Evolutionary conservation across 2,888 invertebrate species (phyloP).

Genomic region (Cryptosula pallasiana): DNA sequence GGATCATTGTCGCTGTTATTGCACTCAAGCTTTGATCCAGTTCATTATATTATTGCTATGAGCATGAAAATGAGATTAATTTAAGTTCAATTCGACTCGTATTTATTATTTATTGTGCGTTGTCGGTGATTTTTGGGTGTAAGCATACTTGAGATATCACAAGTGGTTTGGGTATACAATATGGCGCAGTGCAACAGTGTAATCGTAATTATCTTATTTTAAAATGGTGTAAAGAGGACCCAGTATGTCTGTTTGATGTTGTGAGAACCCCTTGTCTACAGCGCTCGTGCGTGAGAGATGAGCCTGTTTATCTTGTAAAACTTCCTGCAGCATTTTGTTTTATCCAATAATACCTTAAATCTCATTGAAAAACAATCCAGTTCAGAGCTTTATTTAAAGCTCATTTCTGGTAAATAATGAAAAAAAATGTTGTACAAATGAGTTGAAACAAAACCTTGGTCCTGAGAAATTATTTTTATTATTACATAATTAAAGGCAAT

Average conservation of each 20-base stretch:
- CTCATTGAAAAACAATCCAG: no score
- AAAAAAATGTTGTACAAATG: no score
- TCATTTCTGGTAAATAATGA: no score
- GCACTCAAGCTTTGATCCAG: not conserved
- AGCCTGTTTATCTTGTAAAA: no score
- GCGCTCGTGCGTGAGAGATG: no score
- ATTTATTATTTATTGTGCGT: not conserved
- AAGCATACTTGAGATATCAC: not conserved
- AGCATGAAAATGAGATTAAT: not conserved
- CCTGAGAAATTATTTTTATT: no score
- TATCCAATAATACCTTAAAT: no score
- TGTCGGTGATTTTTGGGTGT: not conserved
- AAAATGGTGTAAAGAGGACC: not conserved
- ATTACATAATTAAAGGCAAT: no score
- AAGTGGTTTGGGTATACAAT: not conserved
- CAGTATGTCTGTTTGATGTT: not conserved
- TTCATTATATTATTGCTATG: no score
- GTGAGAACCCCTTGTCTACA: not conserved
- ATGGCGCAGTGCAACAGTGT: not conserved
- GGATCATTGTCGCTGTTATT: not conserved
- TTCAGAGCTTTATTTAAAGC: no score
- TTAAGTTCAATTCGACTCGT: not conserved
- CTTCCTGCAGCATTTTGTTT: no score
- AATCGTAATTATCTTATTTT: not conserved
- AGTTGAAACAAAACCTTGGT: no score